Evolutionary conservation across 92 coral and sea anemone species (phyloP), one percentile per base, ranked within the genome.

Genomic region (Umimayanthus chanpuru): DNA sequence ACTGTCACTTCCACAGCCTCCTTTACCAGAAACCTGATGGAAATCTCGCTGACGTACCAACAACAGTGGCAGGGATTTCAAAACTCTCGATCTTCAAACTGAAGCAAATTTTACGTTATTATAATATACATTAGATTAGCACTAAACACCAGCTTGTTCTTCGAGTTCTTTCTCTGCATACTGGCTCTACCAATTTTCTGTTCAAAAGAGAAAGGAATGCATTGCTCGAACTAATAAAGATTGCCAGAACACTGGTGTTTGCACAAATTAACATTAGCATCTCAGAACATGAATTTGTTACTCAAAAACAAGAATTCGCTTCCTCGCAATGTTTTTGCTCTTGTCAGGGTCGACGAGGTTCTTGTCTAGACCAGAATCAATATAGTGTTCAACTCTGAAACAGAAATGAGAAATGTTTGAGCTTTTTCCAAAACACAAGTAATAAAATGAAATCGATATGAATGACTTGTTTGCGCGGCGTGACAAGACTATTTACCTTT

Each of bases 141-240:
- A 70, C 47, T 49, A 88, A 88, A 81, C 79, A 88, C 16, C 89
- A 88, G 65, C 70, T 88, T 50, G 91, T 65, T 2, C 50, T 88
- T 1, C 67, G 88, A 58, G 91, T 88, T 75, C 32, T 88, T 64
- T 88, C 88, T 2, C 71, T 81, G 73, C 26, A 78, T 71, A 89
- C 89, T 5, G 85, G 89, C 44, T 68, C 77, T 0, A 83, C 77
- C 4, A 82, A 85, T 9, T 14, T 89, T 9, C n/a, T 89, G 44
- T 89, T 89, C 70, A 38, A 3, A 39, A 87, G 86, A 14, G 86
- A 64, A 68, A 15, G 85, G 58, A 26, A 56, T 43, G 76, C 67
- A 25, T 16, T 84, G 20, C 53, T 83, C 20, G 84, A 84, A 36
- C 29, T 89, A 58, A 89, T 58, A 20, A 49, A 61, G 28, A 40